Conservation (phyloP, 2,797 vertebrate species). For the Valencia hispanica region DNA sequence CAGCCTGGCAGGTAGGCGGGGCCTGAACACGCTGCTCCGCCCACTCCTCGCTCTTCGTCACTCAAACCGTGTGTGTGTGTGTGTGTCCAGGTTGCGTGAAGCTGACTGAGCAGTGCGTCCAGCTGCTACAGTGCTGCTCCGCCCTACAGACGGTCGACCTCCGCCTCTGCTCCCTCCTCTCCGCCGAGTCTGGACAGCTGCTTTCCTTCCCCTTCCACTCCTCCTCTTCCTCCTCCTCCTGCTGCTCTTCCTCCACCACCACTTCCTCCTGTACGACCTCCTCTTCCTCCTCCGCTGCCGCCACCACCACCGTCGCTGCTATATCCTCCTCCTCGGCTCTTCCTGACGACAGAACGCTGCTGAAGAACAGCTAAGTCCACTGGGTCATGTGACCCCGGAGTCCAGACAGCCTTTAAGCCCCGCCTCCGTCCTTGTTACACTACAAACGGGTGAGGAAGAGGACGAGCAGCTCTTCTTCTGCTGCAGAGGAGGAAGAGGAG, state of each 20-base stretch:
- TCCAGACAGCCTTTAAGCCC: conserved; percentile 21
- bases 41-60: too few relatives aligned
- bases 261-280: conserved; percentile 73
- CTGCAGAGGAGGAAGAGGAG: conserved; percentile 10
- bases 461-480: conserved; percentile 33
- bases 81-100: conserved; percentile 83
- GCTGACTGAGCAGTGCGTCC: conserved; percentile 88
- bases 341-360: conserved; percentile 87
- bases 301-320: conserved; percentile 39
- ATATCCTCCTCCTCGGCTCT: conserved; percentile 69
- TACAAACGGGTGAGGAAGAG: conserved; percentile 53
- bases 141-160: conserved; percentile 87
- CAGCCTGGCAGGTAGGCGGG: conserved; percentile 84
- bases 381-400: conserved; percentile 19
- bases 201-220: conserved; percentile 79
- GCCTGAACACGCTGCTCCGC: neutral
- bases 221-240: conserved; percentile 75
- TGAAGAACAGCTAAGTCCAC: conserved; percentile 88
- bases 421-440: conserved; percentile 47
- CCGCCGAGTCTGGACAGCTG: conserved; percentile 86
- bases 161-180: conserved; percentile 87
- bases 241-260: conserved; percentile 53
- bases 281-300: conserved; percentile 64
- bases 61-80: neutral
- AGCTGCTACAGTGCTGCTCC: conserved; percentile 86